Evolutionary conservation across 1,140 invertebrate species (phyloP).

Genomic region (Calycopis cecrops): DNA sequence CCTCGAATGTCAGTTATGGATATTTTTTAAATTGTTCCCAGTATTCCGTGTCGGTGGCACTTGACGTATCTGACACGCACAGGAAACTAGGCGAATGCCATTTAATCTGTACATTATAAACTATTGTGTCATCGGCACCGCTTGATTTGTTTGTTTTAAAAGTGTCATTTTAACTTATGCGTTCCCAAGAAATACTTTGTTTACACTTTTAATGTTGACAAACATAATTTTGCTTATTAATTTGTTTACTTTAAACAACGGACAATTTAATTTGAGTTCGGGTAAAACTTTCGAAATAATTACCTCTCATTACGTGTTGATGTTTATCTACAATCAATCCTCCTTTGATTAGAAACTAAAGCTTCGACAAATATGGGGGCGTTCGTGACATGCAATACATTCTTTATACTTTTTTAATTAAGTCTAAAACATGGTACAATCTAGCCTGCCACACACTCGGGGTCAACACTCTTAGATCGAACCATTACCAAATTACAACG

Average conservation of each 20-base stretch:
- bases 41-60: conserved; percentile 8
- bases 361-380: conserved; percentile 39
- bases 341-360: conserved; percentile 38
- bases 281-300: neutral
- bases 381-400: conserved; percentile 46
- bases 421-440: conserved; percentile 46
- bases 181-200: neutral
- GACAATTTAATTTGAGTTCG: neutral
- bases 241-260: conserved; percentile 1
- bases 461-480: conserved; percentile 53
- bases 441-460: conserved; percentile 35
- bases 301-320: neutral
- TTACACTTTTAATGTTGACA: neutral
- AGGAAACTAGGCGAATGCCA: conserved; percentile 43
- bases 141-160: conserved; percentile 2
- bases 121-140: neutral
- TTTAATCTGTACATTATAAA: conserved; percentile 2
- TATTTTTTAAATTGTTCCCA: conserved; percentile 9
- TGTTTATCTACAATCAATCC: conserved; percentile 12
- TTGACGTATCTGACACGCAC: conserved; percentile 27
- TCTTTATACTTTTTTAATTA: conserved; percentile 62
- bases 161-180: conserved; percentile 4
- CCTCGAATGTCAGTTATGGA: conserved; percentile 22
- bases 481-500: conserved; percentile 32
- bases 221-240: neutral